phyloP scores from a whole-genome alignment of 2,888 invertebrate genomes.

The Platynereis dumerilii region DNA sequence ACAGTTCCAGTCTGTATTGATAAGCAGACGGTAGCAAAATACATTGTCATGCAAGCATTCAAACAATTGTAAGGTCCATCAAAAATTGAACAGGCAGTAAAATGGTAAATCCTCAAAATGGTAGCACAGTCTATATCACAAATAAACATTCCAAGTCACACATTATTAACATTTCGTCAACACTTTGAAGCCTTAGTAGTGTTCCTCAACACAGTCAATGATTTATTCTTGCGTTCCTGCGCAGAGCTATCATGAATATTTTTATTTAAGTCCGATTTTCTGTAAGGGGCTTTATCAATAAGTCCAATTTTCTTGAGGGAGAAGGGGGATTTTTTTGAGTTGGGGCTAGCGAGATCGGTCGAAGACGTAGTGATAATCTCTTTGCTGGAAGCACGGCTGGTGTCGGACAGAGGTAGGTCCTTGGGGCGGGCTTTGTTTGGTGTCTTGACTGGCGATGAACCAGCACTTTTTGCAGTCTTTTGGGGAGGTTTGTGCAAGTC shows the following conservation, averaged over 20 bases:
- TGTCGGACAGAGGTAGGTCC: conserved; percentile 29
- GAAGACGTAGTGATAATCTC: conserved; percentile 1
- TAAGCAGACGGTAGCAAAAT: too few species aligned
- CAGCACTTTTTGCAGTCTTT: background rate
- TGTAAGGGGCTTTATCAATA: conserved; percentile 39
- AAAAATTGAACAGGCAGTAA: too few species aligned
- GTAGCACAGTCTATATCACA: too few species aligned
- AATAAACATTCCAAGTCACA: too few species aligned
- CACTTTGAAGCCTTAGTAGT: conserved; percentile 23
- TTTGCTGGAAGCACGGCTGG: conserved; percentile 21
- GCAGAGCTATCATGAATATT: background rate
- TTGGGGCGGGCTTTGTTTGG: conserved; percentile 33
- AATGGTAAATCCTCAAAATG: too few species aligned
- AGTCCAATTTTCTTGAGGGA: conserved; percentile 42
- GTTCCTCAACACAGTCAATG: conserved; percentile 16
- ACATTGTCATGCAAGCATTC: too few species aligned
- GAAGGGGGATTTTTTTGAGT: conserved; percentile 43
- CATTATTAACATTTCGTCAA: too few species aligned
- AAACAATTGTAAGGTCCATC: too few species aligned
- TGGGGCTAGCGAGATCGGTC: conserved; percentile 26
- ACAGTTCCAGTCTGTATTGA: too few species aligned
- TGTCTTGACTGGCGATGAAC: background rate
- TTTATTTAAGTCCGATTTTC: conserved; percentile 34
- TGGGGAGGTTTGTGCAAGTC: background rate
- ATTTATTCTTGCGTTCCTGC: conserved; percentile 9